These are phyloP conservation scores for Melospiza georgiana DNA, from an alignment of 2,113 vertebrate species.

Conservation along the genomic window DNA sequence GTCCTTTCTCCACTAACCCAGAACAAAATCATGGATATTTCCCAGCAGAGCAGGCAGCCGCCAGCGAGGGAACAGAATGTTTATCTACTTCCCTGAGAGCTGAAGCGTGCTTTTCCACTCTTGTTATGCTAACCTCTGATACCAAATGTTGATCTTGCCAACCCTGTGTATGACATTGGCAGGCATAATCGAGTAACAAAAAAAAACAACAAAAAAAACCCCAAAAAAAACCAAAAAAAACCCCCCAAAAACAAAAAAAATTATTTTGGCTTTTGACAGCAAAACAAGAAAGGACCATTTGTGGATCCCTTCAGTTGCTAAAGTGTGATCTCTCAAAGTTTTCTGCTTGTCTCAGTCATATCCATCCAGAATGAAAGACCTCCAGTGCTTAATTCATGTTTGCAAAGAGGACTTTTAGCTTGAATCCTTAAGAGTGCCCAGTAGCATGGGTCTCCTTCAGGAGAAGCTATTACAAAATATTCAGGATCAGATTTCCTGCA, in stretches of 20 bases:
- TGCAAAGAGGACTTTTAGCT: background rate
- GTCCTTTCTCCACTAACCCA: background rate
- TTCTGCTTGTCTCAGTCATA: background rate
- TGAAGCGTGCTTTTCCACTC: background rate
- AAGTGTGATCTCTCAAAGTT: background rate
- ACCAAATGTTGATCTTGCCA: background rate
- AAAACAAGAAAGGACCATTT: background rate
- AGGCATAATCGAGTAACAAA: background rate
- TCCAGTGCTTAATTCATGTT: background rate
- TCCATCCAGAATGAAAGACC: background rate
- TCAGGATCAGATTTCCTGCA: background rate
- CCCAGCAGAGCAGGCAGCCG: background rate
- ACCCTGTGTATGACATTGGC: background rate
- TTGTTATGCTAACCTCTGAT: conserved; percentile 29
- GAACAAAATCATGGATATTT: background rate
- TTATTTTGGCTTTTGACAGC: background rate
- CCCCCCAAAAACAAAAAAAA: background rate
- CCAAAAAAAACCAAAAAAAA: too few species aligned
- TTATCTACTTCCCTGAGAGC: background rate
- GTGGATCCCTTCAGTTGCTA: background rate
- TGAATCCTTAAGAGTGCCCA: background rate
- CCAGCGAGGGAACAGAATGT: background rate
- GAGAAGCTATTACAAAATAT: background rate
- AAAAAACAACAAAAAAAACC: background rate
- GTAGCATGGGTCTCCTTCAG: rapidly evolving